These are phyloP conservation scores for Armadillidium nasatum DNA, from an alignment of 1,140 invertebrate genomes.

Conservation along the genomic window DNA sequence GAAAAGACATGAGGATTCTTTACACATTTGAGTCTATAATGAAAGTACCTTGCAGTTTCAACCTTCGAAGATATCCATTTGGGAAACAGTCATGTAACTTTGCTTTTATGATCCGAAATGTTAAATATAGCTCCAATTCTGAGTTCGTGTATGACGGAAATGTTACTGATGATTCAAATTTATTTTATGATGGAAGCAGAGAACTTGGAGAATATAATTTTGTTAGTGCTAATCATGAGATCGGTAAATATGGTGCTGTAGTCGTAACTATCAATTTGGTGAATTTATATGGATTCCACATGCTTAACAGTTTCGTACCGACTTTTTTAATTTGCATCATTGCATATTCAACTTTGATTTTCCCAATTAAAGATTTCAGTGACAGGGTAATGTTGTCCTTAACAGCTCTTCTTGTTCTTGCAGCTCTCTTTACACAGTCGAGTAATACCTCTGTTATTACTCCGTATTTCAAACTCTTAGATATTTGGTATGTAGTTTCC, in stretches of 20 bases:
- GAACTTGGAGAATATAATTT: background rate
- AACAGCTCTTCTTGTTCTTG: conserved; percentile 14
- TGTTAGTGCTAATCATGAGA: background rate
- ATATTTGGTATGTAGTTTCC: background rate
- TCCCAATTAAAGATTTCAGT: background rate
- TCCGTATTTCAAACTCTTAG: conserved; percentile 8
- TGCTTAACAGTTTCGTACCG: conserved; percentile 1
- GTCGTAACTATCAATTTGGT: background rate
- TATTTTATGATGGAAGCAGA: background rate
- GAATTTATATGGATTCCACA: background rate
- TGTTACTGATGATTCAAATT: background rate
- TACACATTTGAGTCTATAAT: background rate
- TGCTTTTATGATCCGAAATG: background rate
- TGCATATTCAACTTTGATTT: background rate
- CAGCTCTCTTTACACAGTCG: conserved; percentile 18
- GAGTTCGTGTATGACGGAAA: background rate
- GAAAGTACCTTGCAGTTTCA: background rate
- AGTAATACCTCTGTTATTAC: background rate
- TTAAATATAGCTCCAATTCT: background rate
- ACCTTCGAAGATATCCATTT: conserved; percentile 13
- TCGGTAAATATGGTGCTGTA: background rate
- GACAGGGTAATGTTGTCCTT: conserved; percentile 14
- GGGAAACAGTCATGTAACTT: background rate
- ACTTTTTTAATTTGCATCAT: background rate
- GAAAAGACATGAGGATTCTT: too few species aligned